A percentile compares a stretch with the other conserved stretches of the same genome.
Evolutionary conservation across 2,888 invertebrate genomes (phyloP).

Genomic region (Amphipoea lucens): DNA sequence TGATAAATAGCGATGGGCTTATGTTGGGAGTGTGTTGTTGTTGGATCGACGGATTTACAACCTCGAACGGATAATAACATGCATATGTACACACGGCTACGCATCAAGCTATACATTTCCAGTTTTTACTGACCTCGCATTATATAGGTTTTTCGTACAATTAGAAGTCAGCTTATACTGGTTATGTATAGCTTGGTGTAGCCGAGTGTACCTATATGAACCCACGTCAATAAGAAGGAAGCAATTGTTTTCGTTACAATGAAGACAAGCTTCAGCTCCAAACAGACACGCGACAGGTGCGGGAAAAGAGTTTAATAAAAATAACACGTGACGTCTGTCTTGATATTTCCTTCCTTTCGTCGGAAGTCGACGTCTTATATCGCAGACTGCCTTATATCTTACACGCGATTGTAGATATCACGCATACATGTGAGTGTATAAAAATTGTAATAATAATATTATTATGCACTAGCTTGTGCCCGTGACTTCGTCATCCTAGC

Average conservation of each 20-base stretch:
- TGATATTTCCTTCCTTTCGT: conserved; percentile 42
- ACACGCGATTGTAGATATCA: conserved; percentile 19
- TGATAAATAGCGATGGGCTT: neutral
- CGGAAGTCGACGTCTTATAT: conserved; percentile 17
- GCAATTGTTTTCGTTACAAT: neutral
- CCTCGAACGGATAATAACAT: neutral
- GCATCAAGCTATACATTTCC: too few relatives aligned
- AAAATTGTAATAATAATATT: too few relatives aligned
- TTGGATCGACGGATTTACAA: neutral
- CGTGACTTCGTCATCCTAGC: too few relatives aligned
- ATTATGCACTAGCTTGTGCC: too few relatives aligned
- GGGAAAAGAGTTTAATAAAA: conserved; percentile 29
- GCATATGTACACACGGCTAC: neutral
- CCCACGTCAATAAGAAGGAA: neutral
- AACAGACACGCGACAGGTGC: neutral
- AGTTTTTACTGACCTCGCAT: too few relatives aligned
- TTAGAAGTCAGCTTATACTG: too few relatives aligned
- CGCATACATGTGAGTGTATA: neutral
- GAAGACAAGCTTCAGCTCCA: neutral
- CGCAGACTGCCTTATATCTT: conserved; percentile 3
- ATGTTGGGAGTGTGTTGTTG: neutral
- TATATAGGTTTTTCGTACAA: too few relatives aligned
- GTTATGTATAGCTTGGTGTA: too few relatives aligned
- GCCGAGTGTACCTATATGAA: neutral
- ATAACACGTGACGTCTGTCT: conserved; percentile 5